phyloP scores from a whole-genome alignment of 2,113 vertebrate genomes.

The Cervus canadensis region DNA sequence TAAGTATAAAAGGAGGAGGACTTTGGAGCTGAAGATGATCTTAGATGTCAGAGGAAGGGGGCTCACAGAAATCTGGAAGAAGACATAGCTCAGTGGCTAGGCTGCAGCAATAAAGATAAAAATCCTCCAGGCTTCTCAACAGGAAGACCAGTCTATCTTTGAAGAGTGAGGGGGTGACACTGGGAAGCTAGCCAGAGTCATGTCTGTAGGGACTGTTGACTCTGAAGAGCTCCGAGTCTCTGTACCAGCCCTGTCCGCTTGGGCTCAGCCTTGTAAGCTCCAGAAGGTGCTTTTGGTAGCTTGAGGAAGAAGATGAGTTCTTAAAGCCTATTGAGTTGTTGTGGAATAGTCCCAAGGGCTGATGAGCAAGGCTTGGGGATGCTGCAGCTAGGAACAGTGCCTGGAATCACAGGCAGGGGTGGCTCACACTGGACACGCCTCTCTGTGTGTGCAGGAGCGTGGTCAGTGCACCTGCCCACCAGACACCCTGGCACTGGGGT shows the following conservation, averaged over 20 bases:
- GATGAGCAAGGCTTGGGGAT: not conserved
- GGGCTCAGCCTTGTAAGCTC: not conserved
- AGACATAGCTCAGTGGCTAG: not conserved
- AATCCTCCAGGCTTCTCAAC: not conserved
- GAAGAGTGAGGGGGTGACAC: not conserved
- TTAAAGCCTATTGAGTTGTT: not conserved
- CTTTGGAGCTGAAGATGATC: not conserved
- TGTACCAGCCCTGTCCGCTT: not conserved
- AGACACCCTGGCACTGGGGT: not conserved
- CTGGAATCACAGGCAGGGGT: not conserved
- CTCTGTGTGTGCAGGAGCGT: not conserved
- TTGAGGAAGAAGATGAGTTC: not conserved
- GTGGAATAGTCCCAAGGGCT: not conserved
- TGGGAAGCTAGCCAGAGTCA: not conserved
- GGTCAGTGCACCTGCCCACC: not conserved
- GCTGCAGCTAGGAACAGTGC: not conserved
- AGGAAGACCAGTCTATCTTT: not conserved
- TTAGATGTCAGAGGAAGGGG: not conserved
- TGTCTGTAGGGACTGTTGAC: not conserved
- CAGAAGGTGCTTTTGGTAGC: not conserved
- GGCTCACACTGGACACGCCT: not conserved
- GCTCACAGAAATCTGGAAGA: not conserved
- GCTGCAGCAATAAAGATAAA: not conserved
- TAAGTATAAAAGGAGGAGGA: not conserved
- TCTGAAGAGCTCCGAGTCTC: not conserved